These are phyloP conservation scores for Nebria salina DNA, from an alignment of 2,888 invertebrate genomes.

Conservation along the genomic window DNA sequence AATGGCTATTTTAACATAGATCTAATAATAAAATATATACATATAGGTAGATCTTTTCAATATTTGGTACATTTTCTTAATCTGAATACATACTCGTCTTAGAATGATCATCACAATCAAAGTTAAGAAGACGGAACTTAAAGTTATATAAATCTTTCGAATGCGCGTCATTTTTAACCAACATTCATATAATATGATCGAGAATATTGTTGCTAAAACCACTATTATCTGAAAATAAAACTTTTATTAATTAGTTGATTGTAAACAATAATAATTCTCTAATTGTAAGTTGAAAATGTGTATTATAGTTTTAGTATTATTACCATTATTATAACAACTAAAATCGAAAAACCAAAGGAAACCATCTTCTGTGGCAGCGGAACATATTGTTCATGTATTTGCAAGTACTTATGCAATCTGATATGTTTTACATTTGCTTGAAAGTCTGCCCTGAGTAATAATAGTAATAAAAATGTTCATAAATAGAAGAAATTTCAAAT, in stretches of 20 bases:
- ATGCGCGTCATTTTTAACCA: conserved; percentile 49
- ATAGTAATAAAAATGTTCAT: background rate
- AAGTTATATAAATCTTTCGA: conserved; percentile 50
- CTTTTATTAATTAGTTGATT: background rate
- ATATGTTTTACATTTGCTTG: conserved; percentile 12
- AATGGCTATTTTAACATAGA: conserved; percentile 55
- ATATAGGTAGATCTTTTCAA: too few relatives aligned
- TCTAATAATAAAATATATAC: too few relatives aligned
- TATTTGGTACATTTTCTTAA: background rate
- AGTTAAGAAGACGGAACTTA: conserved; percentile 51
- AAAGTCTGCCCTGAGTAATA: conserved; percentile 22
- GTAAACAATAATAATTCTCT: too few relatives aligned
- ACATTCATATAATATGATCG: conserved; percentile 53
- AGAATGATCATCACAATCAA: conserved; percentile 54
- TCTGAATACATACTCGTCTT: conserved; percentile 50
- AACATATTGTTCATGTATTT: conserved; percentile 20
- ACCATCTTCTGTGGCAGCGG: background rate
- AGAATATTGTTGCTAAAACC: conserved; percentile 50
- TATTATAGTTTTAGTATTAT: background rate
- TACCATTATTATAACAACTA: conserved; percentile 24
- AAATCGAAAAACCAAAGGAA: conserved; percentile 2
- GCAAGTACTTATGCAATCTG: conserved; percentile 8
- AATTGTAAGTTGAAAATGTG: too few relatives aligned
- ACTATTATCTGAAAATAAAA: conserved; percentile 51
- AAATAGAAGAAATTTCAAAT: too few relatives aligned